Percentiles rank a stretch among this genome's conserved stretches.
These are phyloP conservation scores for Artibeus lituratus DNA, from an alignment of 2,797 vertebrate species.

Conservation along the genomic window DNA sequence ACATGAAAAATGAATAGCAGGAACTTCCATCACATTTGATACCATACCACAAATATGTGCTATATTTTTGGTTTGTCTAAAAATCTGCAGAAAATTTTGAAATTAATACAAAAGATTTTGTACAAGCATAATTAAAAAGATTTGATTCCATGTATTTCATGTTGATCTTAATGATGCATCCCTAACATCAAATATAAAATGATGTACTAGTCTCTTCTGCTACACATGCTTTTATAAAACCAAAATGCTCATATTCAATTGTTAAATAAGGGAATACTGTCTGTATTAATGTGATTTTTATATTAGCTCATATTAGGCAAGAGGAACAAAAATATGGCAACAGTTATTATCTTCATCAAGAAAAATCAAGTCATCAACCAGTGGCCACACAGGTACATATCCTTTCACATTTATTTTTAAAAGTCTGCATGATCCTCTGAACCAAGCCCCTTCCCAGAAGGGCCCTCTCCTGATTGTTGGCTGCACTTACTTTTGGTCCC, in stretches of 20 bases:
- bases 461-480: neutral
- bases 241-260: neutral
- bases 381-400: neutral
- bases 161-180: neutral
- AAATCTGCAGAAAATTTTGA: neutral
- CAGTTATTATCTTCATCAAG: neutral
- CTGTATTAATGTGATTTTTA: neutral
- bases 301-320: neutral
- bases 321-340: neutral
- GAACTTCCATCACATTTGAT: neutral
- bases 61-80: neutral
- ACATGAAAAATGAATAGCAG: neutral
- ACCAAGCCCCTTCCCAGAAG: neutral
- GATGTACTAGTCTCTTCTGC: neutral
- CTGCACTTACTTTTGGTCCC: neutral
- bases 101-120: neutral
- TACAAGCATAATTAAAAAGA: neutral
- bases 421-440: neutral
- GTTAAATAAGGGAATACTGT: neutral
- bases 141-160: neutral
- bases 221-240: slow-evolving; percentile 22
- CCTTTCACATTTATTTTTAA: neutral
- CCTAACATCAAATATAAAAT: neutral
- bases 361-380: neutral
- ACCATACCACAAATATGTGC: neutral